phyloP scores from a whole-genome alignment of 2,113 vertebrate species.

The Thamnophis sirtalis region DNA sequence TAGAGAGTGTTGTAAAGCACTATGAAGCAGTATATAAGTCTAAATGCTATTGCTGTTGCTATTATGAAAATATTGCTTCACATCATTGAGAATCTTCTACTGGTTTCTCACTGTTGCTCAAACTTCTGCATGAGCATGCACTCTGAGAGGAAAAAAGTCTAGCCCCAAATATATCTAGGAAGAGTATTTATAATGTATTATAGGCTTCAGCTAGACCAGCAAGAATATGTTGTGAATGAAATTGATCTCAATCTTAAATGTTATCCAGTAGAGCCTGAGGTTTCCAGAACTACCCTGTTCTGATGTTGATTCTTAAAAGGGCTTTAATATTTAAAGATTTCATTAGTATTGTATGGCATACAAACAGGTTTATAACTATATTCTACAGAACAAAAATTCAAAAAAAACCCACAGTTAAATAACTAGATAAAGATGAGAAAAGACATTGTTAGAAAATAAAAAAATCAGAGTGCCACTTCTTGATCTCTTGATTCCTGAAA shows the following conservation, averaged over 20 bases:
- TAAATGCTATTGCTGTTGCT: constrained; percentile 7
- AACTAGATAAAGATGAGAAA: not conserved
- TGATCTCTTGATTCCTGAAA: not conserved
- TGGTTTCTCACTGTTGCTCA: not conserved
- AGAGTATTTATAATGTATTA: not conserved
- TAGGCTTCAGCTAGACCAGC: not conserved
- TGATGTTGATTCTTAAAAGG: not conserved
- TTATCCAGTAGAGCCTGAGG: not conserved
- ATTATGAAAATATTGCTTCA: constrained; percentile 6
- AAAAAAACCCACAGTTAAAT: not conserved
- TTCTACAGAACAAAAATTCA: not conserved
- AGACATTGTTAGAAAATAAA: not conserved
- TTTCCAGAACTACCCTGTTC: not conserved
- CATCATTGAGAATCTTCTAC: not conserved
- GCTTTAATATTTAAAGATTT: not conserved
- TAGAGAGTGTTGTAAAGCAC: not conserved
- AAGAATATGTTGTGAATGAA: not conserved
- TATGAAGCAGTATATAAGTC: not conserved
- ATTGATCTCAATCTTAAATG: not conserved
- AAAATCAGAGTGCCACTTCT: not conserved
- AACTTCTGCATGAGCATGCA: not conserved
- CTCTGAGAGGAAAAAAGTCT: not conserved
- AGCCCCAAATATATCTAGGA: not conserved
- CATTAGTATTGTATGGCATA: not conserved
- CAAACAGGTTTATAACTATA: not conserved